Base-by-base conservation (phyloP, 2,888 invertebrate genomes). In the Caenorhabditis uteleia region DNA sequence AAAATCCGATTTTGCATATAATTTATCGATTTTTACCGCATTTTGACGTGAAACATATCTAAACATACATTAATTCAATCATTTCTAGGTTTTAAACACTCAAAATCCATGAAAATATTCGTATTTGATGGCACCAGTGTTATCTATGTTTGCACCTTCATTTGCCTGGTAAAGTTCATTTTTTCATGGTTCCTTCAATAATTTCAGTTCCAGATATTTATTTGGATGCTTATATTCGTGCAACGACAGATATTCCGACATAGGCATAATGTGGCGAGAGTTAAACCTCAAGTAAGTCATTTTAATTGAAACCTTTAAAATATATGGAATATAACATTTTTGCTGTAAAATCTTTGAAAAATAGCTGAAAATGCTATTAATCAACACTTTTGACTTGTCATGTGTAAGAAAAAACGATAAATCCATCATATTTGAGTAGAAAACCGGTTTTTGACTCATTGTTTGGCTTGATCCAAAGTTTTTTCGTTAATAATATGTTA, bases 241-340 rank as follows among this genome's bases (percentile, higher is more conserved):
- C 62, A 70, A 39, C 70, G 80, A 3, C 80, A 80, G 51, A 78
- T 80, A 16, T 64, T 64, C 26, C 71, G 80, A n/a, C 69, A 75
- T 23, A 71, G 79, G 20, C 65, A 70, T 43, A 80, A 80, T 51
- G 75, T 62, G 44, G 74, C 75, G 8, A 54, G 79, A 38, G 70
- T 75, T 23, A 62, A 65, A 27, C 72, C 79, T 16, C 54, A 60
- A 16, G 77, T 79, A 42, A 44, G 59, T 38, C 62, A 44, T 18
- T 27, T 50, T 53, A 18, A 42, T 50, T 23, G 51, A 33, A 33
- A n/a, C n/a, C n/a, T n/a, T n/a, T n/a, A n/a, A n/a, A n/a, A n/a
- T n/a, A n/a, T n/a, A n/a, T n/a, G n/a, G n/a, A n/a, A n/a, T n/a
- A n/a, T n/a, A n/a, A n/a, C n/a, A n/a, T 50, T 44, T 38, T 25